Base-by-base conservation (phyloP, 2,113 vertebrate species). In the Apistogramma diplotaenia region DNA sequence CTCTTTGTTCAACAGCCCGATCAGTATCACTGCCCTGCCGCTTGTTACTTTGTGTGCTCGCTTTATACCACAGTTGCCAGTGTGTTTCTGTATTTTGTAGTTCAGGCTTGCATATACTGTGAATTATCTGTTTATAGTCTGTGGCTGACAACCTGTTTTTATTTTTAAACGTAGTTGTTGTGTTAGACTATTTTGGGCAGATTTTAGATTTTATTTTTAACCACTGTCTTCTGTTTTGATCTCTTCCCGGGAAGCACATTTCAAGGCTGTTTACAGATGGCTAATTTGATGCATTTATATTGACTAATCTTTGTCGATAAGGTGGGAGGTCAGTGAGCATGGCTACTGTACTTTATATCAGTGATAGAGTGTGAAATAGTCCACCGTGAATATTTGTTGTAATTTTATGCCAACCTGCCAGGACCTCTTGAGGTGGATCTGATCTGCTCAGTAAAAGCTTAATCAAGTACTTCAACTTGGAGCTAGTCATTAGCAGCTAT, bases 1-100 rank as follows among this genome's bases (percentile, higher is more conserved):
- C 65, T 74, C 15, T 70, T 84, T 78, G 27, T 74, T 72, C 49
- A 86, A 65, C 82, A 29, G 55, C 23, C 65, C 35, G 80, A 85
- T 90, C 85, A 19, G 46, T 83, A 75, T 78, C 72, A 15, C 49
- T 43, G 37, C 8, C 25, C 62, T 46, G 49, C 57, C 8, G 1
- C 77, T 43, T 43, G 49, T 65, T 55, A 31, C 62, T 57, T 67
- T 33, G 8, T 74, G 61, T 73, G 72, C 59, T 35, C 18, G 3
- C 23, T 57, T 61, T 40, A 37, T 21, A 37, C 27, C 29, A 10
- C 54, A 60, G 59, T 33, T 9, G 7, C 51, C 81, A 15, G 33
- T 40, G 19, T 54, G 54, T 81, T 79, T 78, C 67, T 16, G 15
- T 25, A 21, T 78, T 43, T 81, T 60, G 18, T 53, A 18, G 51